phyloP scores from a whole-genome alignment of 2,797 vertebrate species.

The Hemitrygon akajei region DNA sequence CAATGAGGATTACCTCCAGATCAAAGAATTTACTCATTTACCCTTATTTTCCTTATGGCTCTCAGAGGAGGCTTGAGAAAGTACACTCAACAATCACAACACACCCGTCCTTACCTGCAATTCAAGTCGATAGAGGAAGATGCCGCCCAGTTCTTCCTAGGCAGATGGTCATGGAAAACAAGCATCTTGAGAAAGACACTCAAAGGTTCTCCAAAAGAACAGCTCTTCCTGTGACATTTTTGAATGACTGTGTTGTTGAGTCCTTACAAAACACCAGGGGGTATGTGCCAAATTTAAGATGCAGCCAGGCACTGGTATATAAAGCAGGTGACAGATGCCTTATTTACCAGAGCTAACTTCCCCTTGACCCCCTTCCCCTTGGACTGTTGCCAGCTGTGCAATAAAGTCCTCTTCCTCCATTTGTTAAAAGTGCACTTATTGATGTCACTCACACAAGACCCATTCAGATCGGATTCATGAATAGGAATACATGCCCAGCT shows the following conservation, averaged over 20 bases:
- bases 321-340: background rate
- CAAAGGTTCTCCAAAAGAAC: background rate
- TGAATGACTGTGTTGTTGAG: background rate
- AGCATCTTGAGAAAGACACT: background rate
- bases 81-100: background rate
- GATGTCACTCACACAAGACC: background rate
- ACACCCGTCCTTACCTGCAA: background rate
- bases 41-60: too few relatives aligned
- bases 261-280: background rate
- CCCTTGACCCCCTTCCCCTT: background rate
- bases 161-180: background rate
- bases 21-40: too few relatives aligned
- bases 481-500: background rate
- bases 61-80: background rate
- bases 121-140: too few relatives aligned
- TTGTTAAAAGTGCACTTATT: background rate
- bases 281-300: background rate
- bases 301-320: background rate
- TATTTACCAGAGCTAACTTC: background rate
- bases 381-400: background rate
- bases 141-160: background rate
- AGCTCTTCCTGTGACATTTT: background rate
- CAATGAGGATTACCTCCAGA: too few relatives aligned
- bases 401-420: background rate
- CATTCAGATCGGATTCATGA: background rate